Conservation (phyloP, 92 coral and sea anemone species). For the Phenganax stokvisi region DNA sequence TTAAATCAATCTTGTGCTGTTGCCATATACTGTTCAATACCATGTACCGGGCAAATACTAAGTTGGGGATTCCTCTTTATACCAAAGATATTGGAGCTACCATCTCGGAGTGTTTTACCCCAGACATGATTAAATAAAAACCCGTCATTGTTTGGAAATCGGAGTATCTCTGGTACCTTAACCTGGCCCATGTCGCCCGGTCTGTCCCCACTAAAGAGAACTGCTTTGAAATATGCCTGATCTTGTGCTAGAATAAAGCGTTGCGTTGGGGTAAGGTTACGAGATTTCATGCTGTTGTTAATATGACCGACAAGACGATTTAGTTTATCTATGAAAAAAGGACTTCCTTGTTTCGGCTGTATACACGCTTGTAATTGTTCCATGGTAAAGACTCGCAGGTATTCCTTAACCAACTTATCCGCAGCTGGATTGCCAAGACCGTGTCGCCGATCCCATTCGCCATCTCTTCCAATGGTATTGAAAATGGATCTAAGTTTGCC, state of each 20-base stretch:
- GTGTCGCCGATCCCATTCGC: constrained; percentile 19
- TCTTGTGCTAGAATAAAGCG: constrained; percentile 50
- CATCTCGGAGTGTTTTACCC: constrained; percentile 58
- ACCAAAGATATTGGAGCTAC: constrained; percentile 51
- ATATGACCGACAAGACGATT: constrained; percentile 38
- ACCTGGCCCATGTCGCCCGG: constrained; percentile 47
- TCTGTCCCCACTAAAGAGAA: constrained; percentile 58
- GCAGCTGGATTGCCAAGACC: constrained; percentile 55
- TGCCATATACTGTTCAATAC: constrained; percentile 50
- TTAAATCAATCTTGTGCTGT: constrained; percentile 44
- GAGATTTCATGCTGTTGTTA: constrained; percentile 25
- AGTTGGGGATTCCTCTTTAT: constrained; percentile 51
- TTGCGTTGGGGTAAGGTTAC: constrained; percentile 37
- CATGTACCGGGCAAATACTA: constrained; percentile 45
- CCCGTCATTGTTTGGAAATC: constrained; percentile 56
- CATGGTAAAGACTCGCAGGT: constrained; percentile 36
- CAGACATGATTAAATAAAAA: constrained; percentile 59
- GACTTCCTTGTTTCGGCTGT: constrained; percentile 52
- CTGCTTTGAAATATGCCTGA: constrained; percentile 55
- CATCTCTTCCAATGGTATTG: no score
- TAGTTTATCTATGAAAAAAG: constrained; percentile 47
- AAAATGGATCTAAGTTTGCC: no score
- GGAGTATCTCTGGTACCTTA: constrained; percentile 53
- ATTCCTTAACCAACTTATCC: constrained; percentile 44
- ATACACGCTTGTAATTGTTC: constrained; percentile 52